Conservation (phyloP, 2,797 vertebrate genomes). For the Enoplosus armatus region DNA sequence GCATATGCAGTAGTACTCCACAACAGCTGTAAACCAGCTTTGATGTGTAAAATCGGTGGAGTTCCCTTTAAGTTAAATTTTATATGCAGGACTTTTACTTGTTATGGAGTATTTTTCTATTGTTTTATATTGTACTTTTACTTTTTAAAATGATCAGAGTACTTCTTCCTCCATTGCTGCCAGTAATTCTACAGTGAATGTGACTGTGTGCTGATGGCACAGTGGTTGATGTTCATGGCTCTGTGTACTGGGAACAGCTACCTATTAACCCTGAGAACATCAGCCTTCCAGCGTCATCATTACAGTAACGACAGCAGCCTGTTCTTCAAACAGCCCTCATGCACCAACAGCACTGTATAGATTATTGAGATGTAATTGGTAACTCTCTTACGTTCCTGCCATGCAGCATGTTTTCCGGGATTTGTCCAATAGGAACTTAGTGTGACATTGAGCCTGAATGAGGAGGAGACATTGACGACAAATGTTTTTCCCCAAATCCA, state of each 20-base stretch:
- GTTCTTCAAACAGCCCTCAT: constrained; percentile 21
- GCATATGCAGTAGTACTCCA: neutral
- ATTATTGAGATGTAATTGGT: constrained; percentile 25
- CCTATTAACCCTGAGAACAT: constrained; percentile 26
- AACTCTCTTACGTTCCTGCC: neutral
- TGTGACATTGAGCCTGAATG: constrained; percentile 31
- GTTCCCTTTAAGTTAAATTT: neutral
- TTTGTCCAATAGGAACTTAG: neutral
- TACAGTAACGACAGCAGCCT: constrained; percentile 13
- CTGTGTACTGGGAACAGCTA: constrained; percentile 2
- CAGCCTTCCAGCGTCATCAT: constrained; percentile 6
- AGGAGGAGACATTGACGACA: constrained; percentile 14
- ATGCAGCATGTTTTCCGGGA: constrained; percentile 14
- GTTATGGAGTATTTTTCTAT: neutral
- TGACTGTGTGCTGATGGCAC: constrained; percentile 1
- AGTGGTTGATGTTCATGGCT: constrained; percentile 11
- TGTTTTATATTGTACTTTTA: neutral
- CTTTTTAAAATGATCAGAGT: neutral
- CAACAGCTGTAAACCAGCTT: neutral
- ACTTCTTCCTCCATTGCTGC: neutral
- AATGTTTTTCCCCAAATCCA: constrained; percentile 41
- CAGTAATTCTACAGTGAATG: neutral
- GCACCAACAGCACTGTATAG: neutral
- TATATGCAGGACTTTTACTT: neutral
- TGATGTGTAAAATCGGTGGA: neutral